Percentiles rank a stretch among this genome's conserved stretches.
phyloP scores from a whole-genome alignment of 2,113 vertebrate genomes.

The Gambusia affinis region DNA sequence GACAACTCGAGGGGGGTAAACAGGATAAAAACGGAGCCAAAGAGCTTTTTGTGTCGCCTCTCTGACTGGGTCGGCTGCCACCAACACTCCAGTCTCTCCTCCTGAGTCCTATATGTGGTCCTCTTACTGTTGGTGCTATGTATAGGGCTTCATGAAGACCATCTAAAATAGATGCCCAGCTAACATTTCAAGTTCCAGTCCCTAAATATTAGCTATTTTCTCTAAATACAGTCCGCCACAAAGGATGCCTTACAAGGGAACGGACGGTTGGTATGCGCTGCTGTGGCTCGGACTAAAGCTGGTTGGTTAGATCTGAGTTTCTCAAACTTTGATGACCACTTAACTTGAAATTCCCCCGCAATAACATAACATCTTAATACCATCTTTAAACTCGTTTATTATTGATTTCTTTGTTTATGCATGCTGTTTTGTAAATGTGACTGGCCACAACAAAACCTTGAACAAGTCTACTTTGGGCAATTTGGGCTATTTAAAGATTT shows the following conservation, averaged over 20 bases:
- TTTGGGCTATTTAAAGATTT: too few species aligned
- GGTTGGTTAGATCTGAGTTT: conserved; percentile 20
- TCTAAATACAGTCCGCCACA: conserved; percentile 84
- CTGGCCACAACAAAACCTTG: too few species aligned
- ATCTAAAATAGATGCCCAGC: conserved; percentile 81
- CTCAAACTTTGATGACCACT: too few species aligned
- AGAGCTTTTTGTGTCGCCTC: conserved; percentile 65
- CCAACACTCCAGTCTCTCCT: conserved; percentile 55
- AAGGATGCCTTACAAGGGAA: conserved; percentile 83
- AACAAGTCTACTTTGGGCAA: too few species aligned
- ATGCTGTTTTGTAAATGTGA: too few species aligned
- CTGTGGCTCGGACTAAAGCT: conserved; percentile 53
- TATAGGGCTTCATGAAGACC: conserved; percentile 76
- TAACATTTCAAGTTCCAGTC: conserved; percentile 81
- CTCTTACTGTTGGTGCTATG: conserved; percentile 75
- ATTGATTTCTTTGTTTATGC: too few species aligned
- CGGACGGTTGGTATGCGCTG: conserved; percentile 67
- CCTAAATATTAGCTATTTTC: conserved; percentile 84
- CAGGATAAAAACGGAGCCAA: conserved; percentile 55
- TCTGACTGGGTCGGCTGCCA: conserved; percentile 49
- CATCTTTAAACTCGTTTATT: too few species aligned
- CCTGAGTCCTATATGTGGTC: conserved; percentile 73
- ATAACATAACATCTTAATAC: background rate
- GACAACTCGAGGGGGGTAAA: conserved; percentile 34
- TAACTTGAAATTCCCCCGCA: conserved; percentile 39